phyloP scores from a whole-genome alignment of 2,888 invertebrate genomes.

The Harpalus rubripes region DNA sequence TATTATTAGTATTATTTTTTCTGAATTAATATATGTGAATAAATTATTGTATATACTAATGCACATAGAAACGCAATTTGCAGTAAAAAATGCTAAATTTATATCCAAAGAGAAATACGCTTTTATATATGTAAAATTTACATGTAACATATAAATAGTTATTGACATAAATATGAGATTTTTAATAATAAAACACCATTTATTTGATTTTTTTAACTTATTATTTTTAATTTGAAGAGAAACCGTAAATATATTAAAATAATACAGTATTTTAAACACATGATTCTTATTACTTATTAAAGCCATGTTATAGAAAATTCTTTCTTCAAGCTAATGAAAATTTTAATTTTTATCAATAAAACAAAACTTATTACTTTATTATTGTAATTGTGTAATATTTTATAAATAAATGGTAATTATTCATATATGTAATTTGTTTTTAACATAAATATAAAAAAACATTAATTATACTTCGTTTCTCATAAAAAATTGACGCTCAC shows the following conservation, averaged over 20 bases:
- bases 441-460: too few relatives aligned
- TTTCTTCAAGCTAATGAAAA: too few relatives aligned
- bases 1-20: neutral
- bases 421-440: too few relatives aligned
- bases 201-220: neutral
- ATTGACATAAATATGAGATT: neutral
- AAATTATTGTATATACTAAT: neutral
- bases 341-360: too few relatives aligned
- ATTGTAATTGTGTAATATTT: too few relatives aligned
- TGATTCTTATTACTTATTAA: neutral
- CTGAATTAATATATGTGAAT: neutral
- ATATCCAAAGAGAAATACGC: neutral
- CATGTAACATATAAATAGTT: neutral
- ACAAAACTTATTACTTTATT: too few relatives aligned
- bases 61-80: neutral
- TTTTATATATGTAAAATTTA: neutral
- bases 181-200: neutral
- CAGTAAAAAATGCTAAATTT: neutral
- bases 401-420: too few relatives aligned
- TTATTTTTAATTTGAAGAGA: neutral
- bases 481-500: too few relatives aligned
- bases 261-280: neutral
- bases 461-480: too few relatives aligned
- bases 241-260: slow-evolving; percentile 5
- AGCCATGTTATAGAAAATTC: neutral